Percentiles rank a stretch among this genome's conserved stretches.
phyloP scores from a whole-genome alignment of 37 sponge, comb jelly and placozoan species.

The Hexactinellida sp. region DNA sequence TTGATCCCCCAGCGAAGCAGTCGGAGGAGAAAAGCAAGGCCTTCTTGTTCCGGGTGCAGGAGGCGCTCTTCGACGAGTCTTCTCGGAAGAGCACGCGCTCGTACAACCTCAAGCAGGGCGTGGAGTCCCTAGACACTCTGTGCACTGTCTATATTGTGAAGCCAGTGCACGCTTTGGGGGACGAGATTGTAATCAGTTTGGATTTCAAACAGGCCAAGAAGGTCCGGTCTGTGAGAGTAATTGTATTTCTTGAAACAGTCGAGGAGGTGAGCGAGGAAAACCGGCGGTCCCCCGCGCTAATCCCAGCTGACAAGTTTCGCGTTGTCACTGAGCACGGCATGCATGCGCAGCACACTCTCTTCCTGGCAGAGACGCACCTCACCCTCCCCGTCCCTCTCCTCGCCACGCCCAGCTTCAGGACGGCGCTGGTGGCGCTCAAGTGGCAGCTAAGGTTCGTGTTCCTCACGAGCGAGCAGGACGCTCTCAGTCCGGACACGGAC shows the following conservation, averaged over 20 bases:
- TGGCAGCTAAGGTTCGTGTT: not conserved
- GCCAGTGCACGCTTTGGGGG: not conserved
- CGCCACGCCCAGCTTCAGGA: not conserved
- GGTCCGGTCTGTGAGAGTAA: not conserved
- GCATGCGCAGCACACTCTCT: not conserved
- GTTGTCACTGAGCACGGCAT: not conserved
- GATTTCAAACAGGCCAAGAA: not conserved
- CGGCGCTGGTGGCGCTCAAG: not conserved
- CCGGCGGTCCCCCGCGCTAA: not conserved
- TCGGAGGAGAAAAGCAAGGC: not conserved
- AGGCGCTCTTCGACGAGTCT: constrained; percentile 13
- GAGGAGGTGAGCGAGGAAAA: not conserved
- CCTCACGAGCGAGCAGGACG: not conserved
- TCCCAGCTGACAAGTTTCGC: not conserved
- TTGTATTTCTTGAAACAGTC: not conserved
- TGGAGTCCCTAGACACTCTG: not conserved
- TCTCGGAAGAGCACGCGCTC: not conserved
- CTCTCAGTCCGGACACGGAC: not conserved
- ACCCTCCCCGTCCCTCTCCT: not conserved
- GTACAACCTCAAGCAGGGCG: not conserved
- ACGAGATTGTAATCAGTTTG: constrained; percentile 11
- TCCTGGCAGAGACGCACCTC: constrained; percentile 12
- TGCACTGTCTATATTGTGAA: not conserved
- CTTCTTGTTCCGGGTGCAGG: not conserved
- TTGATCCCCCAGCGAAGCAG: not conserved